A percentile compares a stretch with the other conserved stretches of the same genome.
Conservation (phyloP, 2,113 vertebrate genomes). For the Ornithorhynchus anatinus region DNA sequence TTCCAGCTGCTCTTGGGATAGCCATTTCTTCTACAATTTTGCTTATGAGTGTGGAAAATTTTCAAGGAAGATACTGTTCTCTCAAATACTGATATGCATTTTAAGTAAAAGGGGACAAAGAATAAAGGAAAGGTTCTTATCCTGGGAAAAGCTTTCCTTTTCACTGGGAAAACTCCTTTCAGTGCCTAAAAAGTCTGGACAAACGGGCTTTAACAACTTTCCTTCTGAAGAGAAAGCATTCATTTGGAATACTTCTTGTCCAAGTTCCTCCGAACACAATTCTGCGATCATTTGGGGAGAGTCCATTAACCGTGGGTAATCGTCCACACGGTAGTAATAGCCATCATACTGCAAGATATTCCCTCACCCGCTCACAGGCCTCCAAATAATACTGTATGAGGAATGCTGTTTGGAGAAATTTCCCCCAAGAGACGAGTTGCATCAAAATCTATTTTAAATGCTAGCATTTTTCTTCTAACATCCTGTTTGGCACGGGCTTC, state of each 20-base stretch:
- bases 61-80: not conserved
- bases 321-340: not conserved
- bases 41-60: not conserved
- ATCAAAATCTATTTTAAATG: not conserved
- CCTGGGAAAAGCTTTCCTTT: not conserved
- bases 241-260: not conserved
- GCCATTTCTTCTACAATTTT: constrained; percentile 7
- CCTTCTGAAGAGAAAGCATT: not conserved
- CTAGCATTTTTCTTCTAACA: not conserved
- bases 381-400: no score
- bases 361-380: no score
- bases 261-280: not conserved
- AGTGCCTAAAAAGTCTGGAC: no score
- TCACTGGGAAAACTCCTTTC: not conserved
- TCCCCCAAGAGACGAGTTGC: constrained; percentile 5
- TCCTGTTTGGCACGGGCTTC: not conserved
- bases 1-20: constrained; percentile 13
- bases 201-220: not conserved
- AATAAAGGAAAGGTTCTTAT: not conserved
- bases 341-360: no score
- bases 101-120: not conserved
- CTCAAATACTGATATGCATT: not conserved
- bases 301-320: not conserved
- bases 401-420: not conserved
- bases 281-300: not conserved